Evolutionary conservation across 2,797 vertebrate species (phyloP).

Genomic region (Schizopygopsis malacanthus): DNA sequence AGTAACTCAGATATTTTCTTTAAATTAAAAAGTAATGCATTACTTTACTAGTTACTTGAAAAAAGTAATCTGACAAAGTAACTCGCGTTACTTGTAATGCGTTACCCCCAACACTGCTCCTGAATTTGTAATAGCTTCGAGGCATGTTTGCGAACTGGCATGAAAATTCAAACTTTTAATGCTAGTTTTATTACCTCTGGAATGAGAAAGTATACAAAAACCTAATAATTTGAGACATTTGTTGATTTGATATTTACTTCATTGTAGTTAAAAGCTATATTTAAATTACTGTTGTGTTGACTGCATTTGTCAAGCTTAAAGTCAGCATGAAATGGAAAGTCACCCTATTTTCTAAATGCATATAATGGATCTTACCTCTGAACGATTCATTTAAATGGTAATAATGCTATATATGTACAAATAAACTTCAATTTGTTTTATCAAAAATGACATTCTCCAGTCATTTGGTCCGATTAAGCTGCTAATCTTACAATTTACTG

Average conservation of each 20-base stretch:
- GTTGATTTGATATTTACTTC: neutral
- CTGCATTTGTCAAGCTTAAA: neutral
- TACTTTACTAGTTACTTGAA: too few relatives aligned
- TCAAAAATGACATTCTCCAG: neutral
- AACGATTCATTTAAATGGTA: neutral
- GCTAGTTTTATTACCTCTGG: neutral
- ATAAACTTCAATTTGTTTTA: too few relatives aligned
- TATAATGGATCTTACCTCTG: neutral
- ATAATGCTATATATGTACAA: neutral
- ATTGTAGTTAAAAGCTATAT: neutral
- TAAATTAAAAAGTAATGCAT: too few relatives aligned
- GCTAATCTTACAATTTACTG: neutral
- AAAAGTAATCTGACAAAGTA: too few relatives aligned
- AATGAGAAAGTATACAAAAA: neutral
- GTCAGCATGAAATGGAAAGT: neutral
- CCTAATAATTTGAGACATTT: neutral
- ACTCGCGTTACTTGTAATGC: too few relatives aligned
- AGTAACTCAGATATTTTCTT: too few relatives aligned
- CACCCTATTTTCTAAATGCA: neutral
- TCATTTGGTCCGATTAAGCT: neutral
- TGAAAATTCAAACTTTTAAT: neutral
- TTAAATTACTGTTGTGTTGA: neutral
- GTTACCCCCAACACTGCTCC: neutral
- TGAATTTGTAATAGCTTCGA: conserved; percentile 2
- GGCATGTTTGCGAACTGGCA: neutral